phyloP scores from a whole-genome alignment of 2,113 vertebrate genomes.

The Saguinus imperator region DNA sequence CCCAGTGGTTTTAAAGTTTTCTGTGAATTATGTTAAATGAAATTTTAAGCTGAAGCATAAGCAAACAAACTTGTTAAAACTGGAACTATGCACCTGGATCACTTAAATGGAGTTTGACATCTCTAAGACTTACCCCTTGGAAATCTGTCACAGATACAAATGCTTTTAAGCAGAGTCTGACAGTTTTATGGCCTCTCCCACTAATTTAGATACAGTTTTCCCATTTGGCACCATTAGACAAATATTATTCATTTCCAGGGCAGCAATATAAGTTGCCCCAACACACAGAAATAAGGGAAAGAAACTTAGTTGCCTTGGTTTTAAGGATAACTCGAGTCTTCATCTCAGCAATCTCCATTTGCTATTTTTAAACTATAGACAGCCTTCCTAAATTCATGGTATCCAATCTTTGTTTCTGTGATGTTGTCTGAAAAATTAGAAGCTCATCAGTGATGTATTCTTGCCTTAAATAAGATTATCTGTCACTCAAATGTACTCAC shows the following conservation, averaged over 20 bases:
- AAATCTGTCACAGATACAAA: not conserved
- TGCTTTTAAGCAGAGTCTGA: not conserved
- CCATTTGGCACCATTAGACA: not conserved
- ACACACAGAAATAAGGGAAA: not conserved
- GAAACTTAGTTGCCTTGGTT: not conserved
- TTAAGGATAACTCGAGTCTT: not conserved
- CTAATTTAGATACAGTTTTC: not conserved
- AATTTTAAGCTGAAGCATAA: not conserved
- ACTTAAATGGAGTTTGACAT: not conserved
- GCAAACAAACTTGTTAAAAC: not conserved
- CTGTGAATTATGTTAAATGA: not conserved
- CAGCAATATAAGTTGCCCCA: not conserved
- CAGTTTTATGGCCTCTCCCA: not conserved
- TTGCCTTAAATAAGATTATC: not conserved
- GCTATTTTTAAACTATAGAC: not conserved
- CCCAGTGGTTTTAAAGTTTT: not conserved
- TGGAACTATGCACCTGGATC: not conserved
- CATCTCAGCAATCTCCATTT: not conserved
- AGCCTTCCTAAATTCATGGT: not conserved
- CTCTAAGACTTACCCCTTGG: not conserved
- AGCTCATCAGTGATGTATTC: not conserved
- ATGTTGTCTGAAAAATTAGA: not conserved
- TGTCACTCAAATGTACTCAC: too few species aligned
- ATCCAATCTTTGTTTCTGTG: not conserved
- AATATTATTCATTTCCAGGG: not conserved